These are phyloP conservation scores for Drosophila nr. fundita DNA, from an alignment of 2,888 invertebrate genomes.

Conservation along the genomic window DNA sequence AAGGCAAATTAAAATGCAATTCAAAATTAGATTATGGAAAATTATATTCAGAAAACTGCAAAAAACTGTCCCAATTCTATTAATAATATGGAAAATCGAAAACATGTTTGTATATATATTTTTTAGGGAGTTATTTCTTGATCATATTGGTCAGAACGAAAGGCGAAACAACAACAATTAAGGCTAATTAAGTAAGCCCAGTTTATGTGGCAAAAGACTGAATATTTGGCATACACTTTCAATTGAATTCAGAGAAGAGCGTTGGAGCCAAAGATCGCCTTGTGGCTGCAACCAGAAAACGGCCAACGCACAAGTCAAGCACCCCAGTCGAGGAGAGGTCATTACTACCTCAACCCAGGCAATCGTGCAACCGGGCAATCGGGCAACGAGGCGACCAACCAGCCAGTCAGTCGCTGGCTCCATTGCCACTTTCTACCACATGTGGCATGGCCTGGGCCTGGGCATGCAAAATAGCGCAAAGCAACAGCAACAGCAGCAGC, in stretches of 20 bases:
- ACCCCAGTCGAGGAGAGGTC: constrained; percentile 66
- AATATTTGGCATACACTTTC: constrained; percentile 28
- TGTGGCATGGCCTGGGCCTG: constrained; percentile 44
- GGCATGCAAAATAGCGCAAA: constrained; percentile 74
- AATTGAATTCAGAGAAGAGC: constrained; percentile 23
- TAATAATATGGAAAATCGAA: not conserved
- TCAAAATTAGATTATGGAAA: not conserved
- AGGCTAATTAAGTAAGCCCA: not conserved
- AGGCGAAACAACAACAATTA: not conserved
- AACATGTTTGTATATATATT: not conserved
- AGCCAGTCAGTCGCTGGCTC: constrained; percentile 31
- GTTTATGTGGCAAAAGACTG: not conserved
- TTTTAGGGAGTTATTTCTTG: not conserved
- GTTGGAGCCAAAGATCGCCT: constrained; percentile 39
- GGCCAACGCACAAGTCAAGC: constrained; percentile 65
- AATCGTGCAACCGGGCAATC: constrained; percentile 1
- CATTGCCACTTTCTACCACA: constrained; percentile 75
- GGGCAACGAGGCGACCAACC: constrained; percentile 11
- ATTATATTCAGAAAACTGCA: not conserved
- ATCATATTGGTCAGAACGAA: not conserved
- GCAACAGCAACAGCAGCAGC: constrained; percentile 29
- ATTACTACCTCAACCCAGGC: constrained; percentile 64
- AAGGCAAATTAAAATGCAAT: not conserved
- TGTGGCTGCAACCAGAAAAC: constrained; percentile 12
- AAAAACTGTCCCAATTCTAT: not conserved